phyloP scores from a whole-genome alignment of 2,888 invertebrate genomes.

The Ormia ochracea region DNA sequence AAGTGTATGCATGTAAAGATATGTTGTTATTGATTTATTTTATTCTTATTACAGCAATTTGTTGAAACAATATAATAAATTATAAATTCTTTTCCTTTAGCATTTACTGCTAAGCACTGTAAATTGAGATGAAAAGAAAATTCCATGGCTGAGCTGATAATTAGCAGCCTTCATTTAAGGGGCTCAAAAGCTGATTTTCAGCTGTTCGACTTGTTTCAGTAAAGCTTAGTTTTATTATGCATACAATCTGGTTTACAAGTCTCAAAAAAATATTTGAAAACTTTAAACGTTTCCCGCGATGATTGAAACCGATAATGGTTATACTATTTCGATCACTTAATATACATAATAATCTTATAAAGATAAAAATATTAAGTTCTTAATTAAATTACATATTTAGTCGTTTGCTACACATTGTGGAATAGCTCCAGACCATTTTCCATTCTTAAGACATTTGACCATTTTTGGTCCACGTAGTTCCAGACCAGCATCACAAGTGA shows the following conservation, averaged over 20 bases:
- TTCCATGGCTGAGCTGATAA: too few species aligned
- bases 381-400: slow-evolving; percentile 20
- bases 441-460: slow-evolving; percentile 87
- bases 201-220: too few species aligned
- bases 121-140: too few species aligned
- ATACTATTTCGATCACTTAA: not conserved
- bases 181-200: too few species aligned
- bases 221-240: not conserved
- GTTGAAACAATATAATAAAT: too few species aligned
- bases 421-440: slow-evolving; percentile 91
- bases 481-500: slow-evolving; percentile 88
- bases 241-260: not conserved
- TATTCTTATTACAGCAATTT: too few species aligned
- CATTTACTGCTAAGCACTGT: too few species aligned
- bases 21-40: too few species aligned
- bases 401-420: slow-evolving; percentile 81
- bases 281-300: not conserved
- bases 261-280: not conserved
- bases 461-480: slow-evolving; percentile 86
- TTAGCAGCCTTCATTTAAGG: too few species aligned
- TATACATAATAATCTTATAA: slow-evolving; percentile 30
- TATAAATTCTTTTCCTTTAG: too few species aligned
- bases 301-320: slow-evolving; percentile 28
- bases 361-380: slow-evolving; percentile 5
- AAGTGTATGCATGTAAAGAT: too few species aligned